Evolutionary conservation across 2,113 vertebrate species (phyloP), one percentile per base, ranked within the genome.

Genomic region (Spizaetus ornatus): DNA sequence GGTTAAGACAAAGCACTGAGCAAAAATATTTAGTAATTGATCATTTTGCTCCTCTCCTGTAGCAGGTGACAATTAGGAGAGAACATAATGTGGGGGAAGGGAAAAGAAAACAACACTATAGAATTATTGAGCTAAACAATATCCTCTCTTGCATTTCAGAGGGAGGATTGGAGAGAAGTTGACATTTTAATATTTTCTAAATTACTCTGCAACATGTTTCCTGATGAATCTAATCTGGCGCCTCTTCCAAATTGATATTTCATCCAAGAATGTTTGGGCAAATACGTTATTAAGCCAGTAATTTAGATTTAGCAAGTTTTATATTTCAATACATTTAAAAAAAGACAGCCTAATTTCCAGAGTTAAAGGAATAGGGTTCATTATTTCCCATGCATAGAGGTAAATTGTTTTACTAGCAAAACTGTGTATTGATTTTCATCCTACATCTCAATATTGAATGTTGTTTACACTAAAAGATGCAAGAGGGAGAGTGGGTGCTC

Each of bases 101-200:
- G 56, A 47, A 78, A 91, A 67, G 7, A 40, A 71, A 83, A 42
- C 13, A 83, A 69, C 45, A 8, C 59, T 71, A 18, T 32, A 59
- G 92, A 78, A 85, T 66, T 96, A 81, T 31, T 78, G 85, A 96
- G 69, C 74, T 74, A 78, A 94, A 94, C 78, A 72, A 95, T 74
- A 90, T 61, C 69, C 22, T 96, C 53, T 73, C 80, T 27, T 92
- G 43, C 45, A 74, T 91, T 95, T 95, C 92, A 78, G 86, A 87
- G 81, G 65, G n/a, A 63, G 38, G 70, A 74, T 6, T 92, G 80
- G 62, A 89, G 78, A 91, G 47, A 74, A 71, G 82, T 31, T 97
- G 95, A 97, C 93, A 88, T 93, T 97, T 94, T 92, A 95, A 86
- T 97, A 97, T 90, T 96, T 97, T 96, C 89, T 93, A 86, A 95